Evolutionary conservation across 2,888 invertebrate species (phyloP).

Genomic region (Ochropleura leucogaster): DNA sequence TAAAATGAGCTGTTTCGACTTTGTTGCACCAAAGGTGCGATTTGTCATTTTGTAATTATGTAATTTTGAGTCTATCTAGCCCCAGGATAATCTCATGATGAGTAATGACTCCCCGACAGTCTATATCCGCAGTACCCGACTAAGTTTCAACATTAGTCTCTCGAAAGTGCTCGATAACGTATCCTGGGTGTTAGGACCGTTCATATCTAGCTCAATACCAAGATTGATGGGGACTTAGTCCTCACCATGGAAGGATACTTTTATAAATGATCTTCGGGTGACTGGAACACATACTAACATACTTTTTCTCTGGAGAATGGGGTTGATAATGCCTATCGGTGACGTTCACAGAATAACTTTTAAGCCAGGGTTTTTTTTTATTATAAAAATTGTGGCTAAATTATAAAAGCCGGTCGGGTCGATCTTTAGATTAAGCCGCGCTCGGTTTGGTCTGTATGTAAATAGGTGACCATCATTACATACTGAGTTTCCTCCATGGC

Average conservation of each 20-base stretch:
- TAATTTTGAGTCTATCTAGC: neutral
- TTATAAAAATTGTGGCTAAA: too few species aligned
- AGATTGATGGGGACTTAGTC: slow-evolving; percentile 49
- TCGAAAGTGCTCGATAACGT: slow-evolving; percentile 35
- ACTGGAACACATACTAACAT: slow-evolving; percentile 4
- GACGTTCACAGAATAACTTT: too few species aligned
- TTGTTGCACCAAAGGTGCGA: neutral
- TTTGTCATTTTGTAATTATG: too few species aligned
- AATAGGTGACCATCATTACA: too few species aligned
- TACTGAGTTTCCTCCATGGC: too few species aligned
- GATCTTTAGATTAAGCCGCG: too few species aligned
- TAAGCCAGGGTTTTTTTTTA: too few species aligned
- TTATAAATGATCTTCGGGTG: slow-evolving; percentile 50
- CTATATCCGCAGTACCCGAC: neutral
- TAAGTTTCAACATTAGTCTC: slow-evolving; percentile 31
- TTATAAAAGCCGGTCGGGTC: too few species aligned
- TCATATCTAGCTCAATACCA: slow-evolving; percentile 45
- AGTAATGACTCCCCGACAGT: slow-evolving; percentile 27
- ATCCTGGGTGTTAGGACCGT: slow-evolving; percentile 20
- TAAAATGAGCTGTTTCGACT: neutral
- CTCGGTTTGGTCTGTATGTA: too few species aligned
- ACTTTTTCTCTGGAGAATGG: neutral
- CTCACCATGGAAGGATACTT: slow-evolving; percentile 35
- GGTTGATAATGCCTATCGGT: neutral
- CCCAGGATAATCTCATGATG: neutral